Evolutionary conservation across 2,113 vertebrate genomes (phyloP).

Genomic region (Hippocampus barbouri): DNA sequence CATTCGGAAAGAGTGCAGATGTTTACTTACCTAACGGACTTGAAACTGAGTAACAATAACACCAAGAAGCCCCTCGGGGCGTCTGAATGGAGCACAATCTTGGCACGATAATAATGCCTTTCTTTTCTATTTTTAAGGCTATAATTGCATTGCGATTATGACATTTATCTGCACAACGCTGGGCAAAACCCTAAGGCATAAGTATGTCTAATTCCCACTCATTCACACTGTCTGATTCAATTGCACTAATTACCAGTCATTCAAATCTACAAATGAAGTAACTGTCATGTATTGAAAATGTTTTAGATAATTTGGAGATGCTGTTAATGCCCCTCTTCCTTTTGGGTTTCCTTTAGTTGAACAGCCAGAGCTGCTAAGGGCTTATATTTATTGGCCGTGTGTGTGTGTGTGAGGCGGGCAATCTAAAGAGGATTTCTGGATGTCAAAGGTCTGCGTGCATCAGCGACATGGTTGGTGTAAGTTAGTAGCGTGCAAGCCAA

Average conservation of each 20-base stretch:
- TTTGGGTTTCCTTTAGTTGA: background rate
- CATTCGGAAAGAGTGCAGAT: background rate
- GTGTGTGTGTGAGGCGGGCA: constrained; percentile 14
- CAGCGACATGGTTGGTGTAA: background rate
- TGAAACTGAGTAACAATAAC: constrained; percentile 17
- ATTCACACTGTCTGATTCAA: constrained; percentile 4
- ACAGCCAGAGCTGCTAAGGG: too few relatives aligned
- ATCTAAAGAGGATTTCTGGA: background rate
- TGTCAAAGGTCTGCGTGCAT: background rate
- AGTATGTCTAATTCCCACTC: constrained; percentile 3
- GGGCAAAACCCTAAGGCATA: constrained; percentile 5
- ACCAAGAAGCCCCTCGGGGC: constrained; percentile 17
- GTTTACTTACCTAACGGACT: constrained; percentile 8
- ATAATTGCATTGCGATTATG: constrained; percentile 21
- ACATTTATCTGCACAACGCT: background rate
- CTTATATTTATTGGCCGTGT: too few relatives aligned
- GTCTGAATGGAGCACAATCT: constrained; percentile 22
- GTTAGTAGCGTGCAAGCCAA: constrained; percentile 46
- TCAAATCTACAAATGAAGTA: background rate
- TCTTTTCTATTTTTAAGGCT: constrained; percentile 17
- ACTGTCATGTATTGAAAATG: background rate
- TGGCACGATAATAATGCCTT: constrained; percentile 26
- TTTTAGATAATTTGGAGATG: background rate
- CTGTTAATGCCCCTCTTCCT: background rate
- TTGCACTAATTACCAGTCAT: constrained; percentile 4